These are phyloP conservation scores for Drosophila neocordata DNA, from an alignment of 1,140 invertebrate species.

Conservation along the genomic window DNA sequence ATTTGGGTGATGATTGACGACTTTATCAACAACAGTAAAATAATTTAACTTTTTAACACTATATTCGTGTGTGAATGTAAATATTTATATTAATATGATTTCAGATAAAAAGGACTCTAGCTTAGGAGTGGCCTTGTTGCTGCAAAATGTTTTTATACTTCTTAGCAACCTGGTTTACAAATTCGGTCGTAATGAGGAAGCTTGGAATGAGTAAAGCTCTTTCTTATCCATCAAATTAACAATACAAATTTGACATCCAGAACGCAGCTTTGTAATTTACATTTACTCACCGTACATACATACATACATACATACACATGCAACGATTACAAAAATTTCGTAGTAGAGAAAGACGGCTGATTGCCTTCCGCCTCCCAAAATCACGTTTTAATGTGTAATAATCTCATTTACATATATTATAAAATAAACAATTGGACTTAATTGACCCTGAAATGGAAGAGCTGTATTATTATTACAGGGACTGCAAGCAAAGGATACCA, in stretches of 20 bases:
- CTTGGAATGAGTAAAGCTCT: slow-evolving; percentile 85
- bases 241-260: slow-evolving; percentile 3
- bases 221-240: slow-evolving; percentile 24
- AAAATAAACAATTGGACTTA: not conserved
- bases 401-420: slow-evolving; percentile 1
- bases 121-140: slow-evolving; percentile 95
- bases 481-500: slow-evolving; percentile 30
- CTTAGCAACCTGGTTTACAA: slow-evolving; percentile 95
- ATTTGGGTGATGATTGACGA: slow-evolving; percentile 97
- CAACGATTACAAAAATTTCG: not conserved
- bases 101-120: slow-evolving; percentile 84
- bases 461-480: slow-evolving; percentile 40
- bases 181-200: slow-evolving; percentile 96
- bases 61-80: not conserved
- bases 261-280: slow-evolving; percentile 3
- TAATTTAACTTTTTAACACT: not conserved
- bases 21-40: slow-evolving; percentile 82
- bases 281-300: slow-evolving; percentile 32
- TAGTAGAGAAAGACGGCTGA: not conserved
- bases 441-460: not conserved
- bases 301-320: slow-evolving; percentile 48
- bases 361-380: not conserved
- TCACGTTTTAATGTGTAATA: not conserved
- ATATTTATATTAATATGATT: not conserved
- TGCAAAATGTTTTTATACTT: slow-evolving; percentile 98